Conservation (phyloP, 2,888 invertebrate species). For the Dryadula phaetusa region DNA sequence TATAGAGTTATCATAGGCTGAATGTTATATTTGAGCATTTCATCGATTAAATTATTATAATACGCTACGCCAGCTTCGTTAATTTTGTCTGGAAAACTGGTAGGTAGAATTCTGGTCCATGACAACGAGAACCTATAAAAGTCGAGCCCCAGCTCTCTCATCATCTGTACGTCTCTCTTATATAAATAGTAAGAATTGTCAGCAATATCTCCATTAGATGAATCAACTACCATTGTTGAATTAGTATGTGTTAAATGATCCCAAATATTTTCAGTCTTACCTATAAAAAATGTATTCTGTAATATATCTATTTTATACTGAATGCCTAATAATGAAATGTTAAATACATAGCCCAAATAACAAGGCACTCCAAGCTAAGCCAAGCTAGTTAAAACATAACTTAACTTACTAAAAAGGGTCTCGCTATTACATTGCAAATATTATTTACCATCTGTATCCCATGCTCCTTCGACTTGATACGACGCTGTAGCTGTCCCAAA, state of each 20-base stretch:
- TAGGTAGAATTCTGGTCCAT: conserved; percentile 86
- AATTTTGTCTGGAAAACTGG: conserved; percentile 78
- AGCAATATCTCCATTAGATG: conserved; percentile 83
- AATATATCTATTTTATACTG: too few relatives aligned
- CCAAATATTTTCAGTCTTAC: conserved; percentile 86
- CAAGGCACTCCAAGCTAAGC: background rate
- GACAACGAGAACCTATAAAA: conserved; percentile 84
- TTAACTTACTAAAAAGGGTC: background rate
- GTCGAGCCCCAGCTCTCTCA: conserved; percentile 73
- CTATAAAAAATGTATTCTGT: conserved; percentile 50
- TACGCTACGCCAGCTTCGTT: conserved; percentile 75
- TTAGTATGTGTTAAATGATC: conserved; percentile 80
- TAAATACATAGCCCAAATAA: too few relatives aligned
- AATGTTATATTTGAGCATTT: conserved; percentile 83
- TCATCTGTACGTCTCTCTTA: conserved; percentile 78
- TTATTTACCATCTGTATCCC: conserved; percentile 75
- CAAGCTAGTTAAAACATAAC: background rate
- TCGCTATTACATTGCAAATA: background rate
- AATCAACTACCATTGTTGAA: conserved; percentile 76
- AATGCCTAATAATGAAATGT: too few relatives aligned
- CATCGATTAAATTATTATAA: conserved; percentile 79
- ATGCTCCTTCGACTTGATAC: conserved; percentile 81
- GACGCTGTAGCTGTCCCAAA: conserved; percentile 67
- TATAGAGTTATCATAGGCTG: conserved; percentile 83
- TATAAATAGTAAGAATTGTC: conserved; percentile 85